Base-by-base conservation (phyloP, 2,113 vertebrate genomes). In the Alouatta palliata region DNA sequence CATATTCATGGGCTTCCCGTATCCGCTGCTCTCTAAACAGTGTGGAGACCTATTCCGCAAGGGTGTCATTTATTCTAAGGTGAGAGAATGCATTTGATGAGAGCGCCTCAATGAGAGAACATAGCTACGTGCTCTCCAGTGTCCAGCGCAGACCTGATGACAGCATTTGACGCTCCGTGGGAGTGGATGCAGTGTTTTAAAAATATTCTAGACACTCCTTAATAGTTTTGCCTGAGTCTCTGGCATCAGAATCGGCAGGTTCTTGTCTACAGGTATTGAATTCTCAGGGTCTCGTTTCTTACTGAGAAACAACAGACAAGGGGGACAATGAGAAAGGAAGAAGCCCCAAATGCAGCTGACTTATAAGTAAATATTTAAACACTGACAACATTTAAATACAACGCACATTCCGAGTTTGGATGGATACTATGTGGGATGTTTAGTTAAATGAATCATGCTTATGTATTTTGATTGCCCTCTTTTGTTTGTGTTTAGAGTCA, bases 71-170 rank as follows among this genome's bases (percentile, higher is more conserved):
- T 87, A 85, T 86, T 87, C 81, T 35, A 64, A 94, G 83, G 56
- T 32, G 87, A 58, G 73, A 85, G 80, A 58, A 90, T 92, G 54
- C 81, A 61, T 85, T 54, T 66, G 80, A 95, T 70, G 84, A 85
- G 20, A 47, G 23, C 1, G 3, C 6, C 52, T 82, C 85, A 54
- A 68, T 16, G 14, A 82, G 43, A 94, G 9, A 71, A 30, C 25
- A 8, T 52, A 20, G 32, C 27, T 8, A 2, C 35, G 0, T 27
- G 30, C 19, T 61, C 64, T 27, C 40, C 68, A 5, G 13, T 3
- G 1, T 7, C n/a, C 25, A 6, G 9, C 4, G 5, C 45, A 20
- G 68, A 75, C 66, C 64, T 25, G 27, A 11, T 35, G 25, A 45
- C 8, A 25, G 81, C 40, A 6, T 47, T 79, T 68, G 61, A 37